Conservation (phyloP, 2,888 invertebrate genomes). For the Ennomos quercinarius region DNA sequence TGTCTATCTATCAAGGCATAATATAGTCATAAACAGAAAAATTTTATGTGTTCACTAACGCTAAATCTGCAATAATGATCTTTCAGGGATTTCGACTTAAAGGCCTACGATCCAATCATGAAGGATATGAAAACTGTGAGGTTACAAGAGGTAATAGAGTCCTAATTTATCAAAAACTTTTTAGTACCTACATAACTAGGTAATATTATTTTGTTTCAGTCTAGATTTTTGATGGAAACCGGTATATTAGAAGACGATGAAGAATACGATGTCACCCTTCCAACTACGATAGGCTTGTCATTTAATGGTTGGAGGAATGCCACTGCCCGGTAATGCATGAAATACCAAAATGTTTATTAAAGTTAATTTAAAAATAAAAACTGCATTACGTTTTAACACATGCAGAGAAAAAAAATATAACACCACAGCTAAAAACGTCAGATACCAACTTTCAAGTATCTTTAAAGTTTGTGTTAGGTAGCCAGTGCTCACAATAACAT, state of each 20-base stretch:
- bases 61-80: too few species aligned
- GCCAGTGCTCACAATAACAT: too few species aligned
- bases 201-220: conserved; percentile 25
- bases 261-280: conserved; percentile 4
- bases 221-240: conserved; percentile 35
- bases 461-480: too few species aligned
- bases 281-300: conserved; percentile 44
- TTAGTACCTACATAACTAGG: background rate
- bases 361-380: too few species aligned
- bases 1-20: too few species aligned
- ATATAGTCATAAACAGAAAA: too few species aligned
- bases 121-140: conserved; percentile 45
- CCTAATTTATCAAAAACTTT: background rate
- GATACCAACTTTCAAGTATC: too few species aligned
- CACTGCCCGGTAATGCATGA: conserved; percentile 20
- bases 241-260: conserved; percentile 23
- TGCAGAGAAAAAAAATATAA: too few species aligned
- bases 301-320: conserved; percentile 49
- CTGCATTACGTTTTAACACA: too few species aligned
- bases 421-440: too few species aligned
- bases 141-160: conserved; percentile 48
- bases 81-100: conserved; percentile 64
- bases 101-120: conserved; percentile 57
- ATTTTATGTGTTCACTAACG: too few species aligned
- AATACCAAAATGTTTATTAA: too few species aligned